phyloP scores from a whole-genome alignment of 1,140 invertebrate species.

The Cryptotermes secundus region DNA sequence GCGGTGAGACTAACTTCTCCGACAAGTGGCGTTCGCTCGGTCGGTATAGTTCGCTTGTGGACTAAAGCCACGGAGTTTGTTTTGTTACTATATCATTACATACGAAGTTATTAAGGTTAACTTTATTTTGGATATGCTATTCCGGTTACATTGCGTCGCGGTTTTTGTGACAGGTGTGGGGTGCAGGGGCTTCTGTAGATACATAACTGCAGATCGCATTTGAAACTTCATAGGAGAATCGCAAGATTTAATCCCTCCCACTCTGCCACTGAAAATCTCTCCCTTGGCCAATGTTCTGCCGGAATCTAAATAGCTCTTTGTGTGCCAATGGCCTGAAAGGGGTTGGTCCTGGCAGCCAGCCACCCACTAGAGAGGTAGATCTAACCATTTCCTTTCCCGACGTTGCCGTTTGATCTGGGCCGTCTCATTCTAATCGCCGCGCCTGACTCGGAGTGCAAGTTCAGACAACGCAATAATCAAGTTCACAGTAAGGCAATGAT shows the following conservation, averaged over 20 bases:
- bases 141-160: not conserved
- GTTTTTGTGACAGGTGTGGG: not conserved
- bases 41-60: too few species aligned
- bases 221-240: not conserved
- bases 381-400: not conserved
- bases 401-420: not conserved
- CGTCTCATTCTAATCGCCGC: not conserved
- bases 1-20: too few species aligned
- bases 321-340: conserved; percentile 31
- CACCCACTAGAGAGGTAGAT: not conserved
- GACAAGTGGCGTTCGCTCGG: too few species aligned
- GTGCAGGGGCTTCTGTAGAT: not conserved
- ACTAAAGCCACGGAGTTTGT: too few species aligned
- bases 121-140: not conserved
- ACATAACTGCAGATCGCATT: not conserved
- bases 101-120: not conserved
- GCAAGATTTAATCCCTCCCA: conserved; percentile 27
- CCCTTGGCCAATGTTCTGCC: conserved; percentile 29
- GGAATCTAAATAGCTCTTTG: conserved; percentile 29
- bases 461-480: not conserved
- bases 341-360: conserved; percentile 26
- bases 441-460: not conserved
- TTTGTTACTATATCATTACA: too few species aligned
- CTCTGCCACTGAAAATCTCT: conserved; percentile 24
- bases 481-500: not conserved